Evolutionary conservation across 2,888 invertebrate species (phyloP), one percentile per base, ranked within the genome.

Genomic region (Eupithecia inturbata): DNA sequence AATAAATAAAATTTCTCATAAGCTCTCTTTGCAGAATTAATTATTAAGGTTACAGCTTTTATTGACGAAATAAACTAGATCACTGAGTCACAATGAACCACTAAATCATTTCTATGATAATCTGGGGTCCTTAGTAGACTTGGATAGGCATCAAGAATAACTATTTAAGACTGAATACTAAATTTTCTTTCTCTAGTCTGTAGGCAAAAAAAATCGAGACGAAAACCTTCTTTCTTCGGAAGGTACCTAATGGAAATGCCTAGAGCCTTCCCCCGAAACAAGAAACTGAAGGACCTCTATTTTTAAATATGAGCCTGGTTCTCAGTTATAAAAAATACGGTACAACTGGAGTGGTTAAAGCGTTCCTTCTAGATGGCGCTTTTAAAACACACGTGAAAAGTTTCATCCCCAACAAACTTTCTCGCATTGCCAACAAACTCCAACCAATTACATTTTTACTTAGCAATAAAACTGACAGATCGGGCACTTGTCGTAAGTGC

Each of bases 391-490:
- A n/a, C 33, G n/a, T 64, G 26, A 66, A 36, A 66, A 39, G 31
- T 31, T 31, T 31, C 7, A 31, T 31, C 12, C 28, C 31, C 28
- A 62, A 62, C n/a, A n/a, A n/a, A n/a, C 62, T 62, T 62, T 68
- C 31, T 60, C 69, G 12, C 31, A 68, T 31, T n/a, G 7, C 68
- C 22, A 41, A 66, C 66, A 66, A 41, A 66, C 36, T 36, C 66
- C 22, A 41, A 69, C 71, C 72, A 68, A 75, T 63, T 68, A 90
- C 89, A 91, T 87, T 88, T 88, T 85, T 83, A 83, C 83, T 78
- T 84, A 80, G 85, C 85, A 90, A 89, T 89, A 90, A 90, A 90
- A 85, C 83, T 80, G 83, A 77, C 78, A 80, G 79, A 82, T 83
- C 78, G 83, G 69, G 83, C 87, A 85, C 87, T 88, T 81, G 84